Evolutionary conservation across 2,888 invertebrate species (phyloP), one percentile per base, ranked within the genome.

Genomic region (Mythimna lalbum): DNA sequence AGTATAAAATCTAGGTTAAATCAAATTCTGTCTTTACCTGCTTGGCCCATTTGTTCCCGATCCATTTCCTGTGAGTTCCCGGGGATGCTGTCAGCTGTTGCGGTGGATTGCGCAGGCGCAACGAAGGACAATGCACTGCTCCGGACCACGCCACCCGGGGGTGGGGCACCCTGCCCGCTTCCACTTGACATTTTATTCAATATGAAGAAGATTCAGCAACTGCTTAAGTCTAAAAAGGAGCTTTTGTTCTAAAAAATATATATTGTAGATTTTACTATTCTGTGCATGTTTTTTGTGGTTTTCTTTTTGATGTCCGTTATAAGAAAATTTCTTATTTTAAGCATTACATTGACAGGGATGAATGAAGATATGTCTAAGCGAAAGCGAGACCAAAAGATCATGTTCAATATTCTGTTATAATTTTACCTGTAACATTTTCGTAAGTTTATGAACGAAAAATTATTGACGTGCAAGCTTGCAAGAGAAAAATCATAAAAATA

Each of bases 111-210:
- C 90, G 93, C 92, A 84, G 90, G 87, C 90, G 93, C 91, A 87
- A 94, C 91, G 57, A 95, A 95, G 21, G 93, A 90, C 23, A 95
- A 75, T 0, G 93, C 95, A 76, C 95, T 95, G 76, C 90, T 95
- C 19, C 90, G 88, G 4, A 94, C 90, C 2, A 95, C 90, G 5
- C 94, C 94, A 17, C 88, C 74, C 0, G 87, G 78, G 31, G 88
- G 86, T 27, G 86, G 83, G 79, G 86, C 81, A n/a, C 88, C 87
- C 1, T 88, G 72, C 33, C 89, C 84, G 63, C 87, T 90, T 3
- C 86, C 73, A 55, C 84, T 87, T 2, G 93, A 91, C 93, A 92
- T 92, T 73, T 67, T 79, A 62, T n/a, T 17, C 31, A n/a, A 47
- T 63, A 43, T 14, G 10, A n/a, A 2, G 6, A 50, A 47, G 23